Conservation (phyloP, 64 coral and sea anemone species). For the Orbicella faveolata region DNA sequence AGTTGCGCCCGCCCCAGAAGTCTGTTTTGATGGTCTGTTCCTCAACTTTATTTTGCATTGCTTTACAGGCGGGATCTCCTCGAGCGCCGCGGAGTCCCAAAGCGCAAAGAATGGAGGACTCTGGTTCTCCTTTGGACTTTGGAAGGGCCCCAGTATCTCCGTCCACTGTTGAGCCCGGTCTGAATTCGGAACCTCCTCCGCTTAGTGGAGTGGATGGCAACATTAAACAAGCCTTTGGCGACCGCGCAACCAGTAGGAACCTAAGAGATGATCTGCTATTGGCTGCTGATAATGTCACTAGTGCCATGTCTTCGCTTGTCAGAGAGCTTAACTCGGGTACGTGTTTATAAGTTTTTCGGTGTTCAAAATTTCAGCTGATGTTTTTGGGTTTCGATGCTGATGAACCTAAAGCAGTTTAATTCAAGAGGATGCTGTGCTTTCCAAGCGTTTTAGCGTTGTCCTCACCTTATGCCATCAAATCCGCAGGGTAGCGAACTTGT, state of each 20-base stretch:
- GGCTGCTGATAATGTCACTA: constrained; percentile 94
- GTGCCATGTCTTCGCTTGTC: constrained; percentile 95
- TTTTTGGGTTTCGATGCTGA: too few relatives aligned
- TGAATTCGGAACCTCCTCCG: constrained; percentile 51
- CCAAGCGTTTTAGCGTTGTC: too few relatives aligned
- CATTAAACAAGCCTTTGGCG: constrained; percentile 90
- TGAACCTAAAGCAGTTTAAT: too few relatives aligned
- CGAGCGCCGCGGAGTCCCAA: constrained; percentile 68
- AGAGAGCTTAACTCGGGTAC: constrained; percentile 94
- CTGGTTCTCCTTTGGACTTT: constrained; percentile 50
- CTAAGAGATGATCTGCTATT: constrained; percentile 83
- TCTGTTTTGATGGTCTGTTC: too few relatives aligned
- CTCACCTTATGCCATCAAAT: too few relatives aligned
- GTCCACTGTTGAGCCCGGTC: constrained; percentile 44
- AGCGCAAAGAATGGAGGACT: constrained; percentile 29
- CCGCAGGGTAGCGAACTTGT: background rate
- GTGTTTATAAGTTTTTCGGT: background rate
- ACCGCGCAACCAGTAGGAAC: constrained; percentile 67
- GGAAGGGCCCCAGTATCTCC: constrained; percentile 35
- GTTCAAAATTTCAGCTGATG: background rate
- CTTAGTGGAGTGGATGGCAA: constrained; percentile 87
- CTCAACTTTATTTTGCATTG: constrained; percentile 1
- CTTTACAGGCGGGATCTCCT: constrained; percentile 85
- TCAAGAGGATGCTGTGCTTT: too few relatives aligned
- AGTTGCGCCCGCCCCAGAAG: too few relatives aligned